phyloP scores from a whole-genome alignment of 2,797 vertebrate genomes.

The Cynodonichthys magdalenae region DNA sequence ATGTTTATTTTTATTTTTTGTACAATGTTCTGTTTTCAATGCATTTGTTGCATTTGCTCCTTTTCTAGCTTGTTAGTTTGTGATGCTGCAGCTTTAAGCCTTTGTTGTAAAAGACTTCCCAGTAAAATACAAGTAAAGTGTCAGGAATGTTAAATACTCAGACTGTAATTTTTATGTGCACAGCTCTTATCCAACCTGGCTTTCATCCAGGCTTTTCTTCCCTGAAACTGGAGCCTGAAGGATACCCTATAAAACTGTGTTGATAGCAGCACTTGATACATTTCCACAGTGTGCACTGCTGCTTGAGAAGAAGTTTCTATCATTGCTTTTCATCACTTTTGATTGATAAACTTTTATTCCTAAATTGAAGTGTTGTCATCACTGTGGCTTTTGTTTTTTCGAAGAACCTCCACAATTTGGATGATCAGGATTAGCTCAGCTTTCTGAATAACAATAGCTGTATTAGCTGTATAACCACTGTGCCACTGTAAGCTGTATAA shows the following conservation, averaged over 20 bases:
- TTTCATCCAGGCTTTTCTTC: conserved; percentile 7
- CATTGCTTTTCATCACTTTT: conserved; percentile 20
- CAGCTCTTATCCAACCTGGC: conserved; percentile 3
- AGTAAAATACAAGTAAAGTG: conserved; percentile 5
- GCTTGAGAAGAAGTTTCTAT: conserved; percentile 15
- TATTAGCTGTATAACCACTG: conserved; percentile 33
- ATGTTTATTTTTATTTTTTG: neutral
- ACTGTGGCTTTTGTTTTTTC: conserved; percentile 22
- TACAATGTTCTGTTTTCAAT: neutral
- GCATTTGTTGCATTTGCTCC: neutral
- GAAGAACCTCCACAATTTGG: conserved; percentile 13
- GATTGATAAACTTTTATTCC: conserved; percentile 27
- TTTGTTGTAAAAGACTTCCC: conserved; percentile 1
- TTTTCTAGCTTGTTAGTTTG: conserved; percentile 1
- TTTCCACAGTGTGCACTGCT: conserved; percentile 15
- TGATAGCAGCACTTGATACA: conserved; percentile 25
- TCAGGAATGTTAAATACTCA: conserved; percentile 19
- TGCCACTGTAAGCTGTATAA: conserved; percentile 54
- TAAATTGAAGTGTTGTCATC: conserved; percentile 28
- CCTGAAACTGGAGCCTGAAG: conserved; percentile 23
- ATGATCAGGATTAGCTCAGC: conserved; percentile 18
- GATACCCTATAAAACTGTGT: conserved; percentile 28
- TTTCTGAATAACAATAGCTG: conserved; percentile 26
- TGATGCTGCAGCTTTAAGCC: neutral
- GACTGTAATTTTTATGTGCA: conserved; percentile 5